Evolutionary conservation across 2,888 invertebrate species (phyloP).

Genomic region (Hermaeophaga mercurialis): DNA sequence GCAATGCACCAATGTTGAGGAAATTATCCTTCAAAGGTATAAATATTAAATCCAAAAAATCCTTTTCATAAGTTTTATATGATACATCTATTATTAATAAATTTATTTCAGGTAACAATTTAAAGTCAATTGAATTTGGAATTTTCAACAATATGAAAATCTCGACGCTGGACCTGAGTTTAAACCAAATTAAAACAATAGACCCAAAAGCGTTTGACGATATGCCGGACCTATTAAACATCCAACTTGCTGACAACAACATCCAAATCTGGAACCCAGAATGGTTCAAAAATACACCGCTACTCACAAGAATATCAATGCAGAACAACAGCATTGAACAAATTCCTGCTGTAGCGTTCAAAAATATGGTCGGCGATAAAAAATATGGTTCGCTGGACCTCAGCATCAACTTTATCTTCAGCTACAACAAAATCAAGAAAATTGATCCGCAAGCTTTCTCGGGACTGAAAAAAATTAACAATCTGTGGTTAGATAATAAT

Average conservation of each 20-base stretch:
- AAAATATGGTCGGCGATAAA: conserved; percentile 41
- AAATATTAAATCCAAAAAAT: too few relatives aligned
- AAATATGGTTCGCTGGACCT: conserved; percentile 38
- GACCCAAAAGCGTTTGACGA: conserved; percentile 39
- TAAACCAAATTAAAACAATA: conserved; percentile 38
- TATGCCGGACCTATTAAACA: conserved; percentile 38
- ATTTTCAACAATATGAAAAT: conserved; percentile 42
- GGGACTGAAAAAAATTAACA: conserved; percentile 42
- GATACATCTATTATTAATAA: too few relatives aligned
- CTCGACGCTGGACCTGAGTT: conserved; percentile 39
- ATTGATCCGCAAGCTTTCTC: conserved; percentile 42
- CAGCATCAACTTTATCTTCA: conserved; percentile 43
- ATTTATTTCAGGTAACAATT: conserved; percentile 35
- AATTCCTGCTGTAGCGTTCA: conserved; percentile 42
- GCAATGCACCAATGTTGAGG: conserved; percentile 37
- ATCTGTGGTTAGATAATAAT: conserved; percentile 47
- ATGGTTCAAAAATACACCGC: conserved; percentile 45
- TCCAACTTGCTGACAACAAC: conserved; percentile 44
- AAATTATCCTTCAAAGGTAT: conserved; percentile 37
- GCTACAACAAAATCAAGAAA: conserved; percentile 43
- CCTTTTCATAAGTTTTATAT: too few relatives aligned
- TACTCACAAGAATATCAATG: conserved; percentile 42
- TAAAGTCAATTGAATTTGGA: conserved; percentile 39
- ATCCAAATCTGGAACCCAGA: conserved; percentile 41
- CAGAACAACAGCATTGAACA: conserved; percentile 43